phyloP scores from a whole-genome alignment of 1,140 invertebrate species.

The Drosophila athabasca region DNA sequence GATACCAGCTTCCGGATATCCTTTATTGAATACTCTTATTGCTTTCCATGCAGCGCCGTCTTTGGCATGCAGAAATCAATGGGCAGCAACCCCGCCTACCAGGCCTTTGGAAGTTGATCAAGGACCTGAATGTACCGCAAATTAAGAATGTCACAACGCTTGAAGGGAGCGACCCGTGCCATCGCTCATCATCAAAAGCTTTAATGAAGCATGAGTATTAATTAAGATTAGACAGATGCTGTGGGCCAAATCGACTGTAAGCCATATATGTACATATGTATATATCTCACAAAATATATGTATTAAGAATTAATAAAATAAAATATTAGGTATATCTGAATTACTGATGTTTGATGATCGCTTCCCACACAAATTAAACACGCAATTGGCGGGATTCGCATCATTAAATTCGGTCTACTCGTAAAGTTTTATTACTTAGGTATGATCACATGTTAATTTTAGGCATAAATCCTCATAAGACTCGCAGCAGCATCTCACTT shows the following conservation, averaged over 20 bases:
- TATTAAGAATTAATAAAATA: too few species aligned
- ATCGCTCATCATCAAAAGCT: background rate
- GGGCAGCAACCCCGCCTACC: constrained; percentile 35
- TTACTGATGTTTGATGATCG: too few species aligned
- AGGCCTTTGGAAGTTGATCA: constrained; percentile 53
- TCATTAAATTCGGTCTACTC: constrained; percentile 51
- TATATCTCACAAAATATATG: too few species aligned
- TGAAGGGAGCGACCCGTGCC: too few species aligned
- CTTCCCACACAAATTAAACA: background rate
- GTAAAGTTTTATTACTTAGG: constrained; percentile 46
- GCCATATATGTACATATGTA: too few species aligned
- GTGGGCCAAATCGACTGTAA: too few species aligned
- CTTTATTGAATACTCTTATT: background rate
- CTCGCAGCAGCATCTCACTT: constrained; percentile 42
- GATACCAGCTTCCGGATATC: background rate
- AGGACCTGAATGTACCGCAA: too few species aligned
- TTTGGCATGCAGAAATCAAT: constrained; percentile 61
- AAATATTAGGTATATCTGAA: too few species aligned
- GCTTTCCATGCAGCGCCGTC: constrained; percentile 38
- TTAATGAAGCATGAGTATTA: background rate
- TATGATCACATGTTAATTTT: constrained; percentile 59
- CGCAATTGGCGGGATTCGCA: constrained; percentile 5
- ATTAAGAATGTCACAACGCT: too few species aligned
- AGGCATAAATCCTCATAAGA: background rate
- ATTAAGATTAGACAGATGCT: too few species aligned